A percentile compares a stretch with the other conserved stretches of the same genome.
Conservation (phyloP, 2,888 invertebrate species). For the Nephrotoma appendiculata region DNA sequence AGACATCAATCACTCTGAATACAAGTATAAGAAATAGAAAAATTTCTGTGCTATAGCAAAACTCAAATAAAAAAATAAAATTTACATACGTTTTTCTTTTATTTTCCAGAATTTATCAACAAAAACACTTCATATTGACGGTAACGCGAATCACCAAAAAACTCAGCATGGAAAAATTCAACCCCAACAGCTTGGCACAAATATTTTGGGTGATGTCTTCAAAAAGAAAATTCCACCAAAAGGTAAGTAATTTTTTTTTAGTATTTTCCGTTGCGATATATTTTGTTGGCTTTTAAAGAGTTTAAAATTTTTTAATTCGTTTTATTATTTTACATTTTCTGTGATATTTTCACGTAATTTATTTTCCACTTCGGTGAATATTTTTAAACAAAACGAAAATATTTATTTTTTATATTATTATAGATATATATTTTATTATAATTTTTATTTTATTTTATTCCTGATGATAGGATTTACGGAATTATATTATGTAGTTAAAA, state of each 20-base stretch:
- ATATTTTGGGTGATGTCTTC: slow-evolving; percentile 12
- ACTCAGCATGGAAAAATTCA: neutral
- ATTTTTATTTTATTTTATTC: neutral
- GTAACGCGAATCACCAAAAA: neutral
- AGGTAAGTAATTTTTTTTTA: neutral
- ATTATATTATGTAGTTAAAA: neutral
- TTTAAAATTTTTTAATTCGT: neutral
- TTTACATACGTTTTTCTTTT: neutral
- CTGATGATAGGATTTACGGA: neutral
- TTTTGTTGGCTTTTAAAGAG: neutral
- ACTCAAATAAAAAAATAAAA: neutral
- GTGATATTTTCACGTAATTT: neutral
- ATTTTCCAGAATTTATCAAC: slow-evolving; percentile 1
- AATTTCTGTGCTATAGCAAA: too few species aligned
- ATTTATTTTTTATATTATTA: neutral
- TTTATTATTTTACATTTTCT: neutral
- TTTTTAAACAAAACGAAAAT: neutral
- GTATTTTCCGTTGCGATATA: neutral
- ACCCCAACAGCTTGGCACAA: slow-evolving; percentile 10
- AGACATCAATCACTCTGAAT: too few species aligned
- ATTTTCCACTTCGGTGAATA: neutral
- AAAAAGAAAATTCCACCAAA: slow-evolving; percentile 7
- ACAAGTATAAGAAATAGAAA: too few species aligned
- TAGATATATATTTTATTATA: neutral
- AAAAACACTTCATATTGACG: neutral